These are phyloP conservation scores for Aphaenogaster rudis DNA, from an alignment of 1,140 invertebrate genomes.

Conservation along the genomic window DNA sequence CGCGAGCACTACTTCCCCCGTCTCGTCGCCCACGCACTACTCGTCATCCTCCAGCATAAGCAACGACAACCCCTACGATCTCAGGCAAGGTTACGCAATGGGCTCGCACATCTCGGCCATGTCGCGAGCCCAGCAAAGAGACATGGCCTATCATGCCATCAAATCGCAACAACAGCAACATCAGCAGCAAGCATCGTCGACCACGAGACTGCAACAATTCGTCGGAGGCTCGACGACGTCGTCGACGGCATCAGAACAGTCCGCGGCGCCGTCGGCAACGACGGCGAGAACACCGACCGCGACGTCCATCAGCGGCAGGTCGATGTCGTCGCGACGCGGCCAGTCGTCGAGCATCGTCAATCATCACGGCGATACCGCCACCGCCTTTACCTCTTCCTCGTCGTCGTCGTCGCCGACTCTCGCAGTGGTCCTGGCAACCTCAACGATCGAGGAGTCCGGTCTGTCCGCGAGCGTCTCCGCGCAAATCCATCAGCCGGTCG, in stretches of 20 bases:
- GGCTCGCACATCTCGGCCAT: constrained; percentile 15
- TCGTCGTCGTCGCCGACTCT: constrained; percentile 54
- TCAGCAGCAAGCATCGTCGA: constrained; percentile 48
- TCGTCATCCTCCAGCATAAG: constrained; percentile 59
- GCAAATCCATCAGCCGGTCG: constrained; percentile 35
- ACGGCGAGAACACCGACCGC: constrained; percentile 50
- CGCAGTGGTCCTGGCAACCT: constrained; percentile 44
- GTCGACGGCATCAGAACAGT: constrained; percentile 41
- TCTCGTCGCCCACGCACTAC: constrained; percentile 66
- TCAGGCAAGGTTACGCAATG: constrained; percentile 44
- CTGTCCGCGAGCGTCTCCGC: not conserved
- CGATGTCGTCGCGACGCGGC: constrained; percentile 13
- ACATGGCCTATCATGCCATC: constrained; percentile 27
- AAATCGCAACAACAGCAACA: constrained; percentile 48
- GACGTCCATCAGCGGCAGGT: constrained; percentile 7
- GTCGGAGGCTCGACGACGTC: constrained; percentile 61
- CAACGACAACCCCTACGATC: constrained; percentile 20
- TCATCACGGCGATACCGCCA: constrained; percentile 27
- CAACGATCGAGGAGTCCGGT: constrained; percentile 5
- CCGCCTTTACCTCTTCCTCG: constrained; percentile 21
- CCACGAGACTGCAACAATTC: constrained; percentile 50
- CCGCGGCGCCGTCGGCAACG: constrained; percentile 63
- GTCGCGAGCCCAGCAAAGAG: constrained; percentile 27
- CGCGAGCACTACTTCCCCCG: constrained; percentile 50
- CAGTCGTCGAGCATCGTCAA: constrained; percentile 23